phyloP scores from a whole-genome alignment of 2,113 vertebrate genomes.

The Clarias magur region DNA sequence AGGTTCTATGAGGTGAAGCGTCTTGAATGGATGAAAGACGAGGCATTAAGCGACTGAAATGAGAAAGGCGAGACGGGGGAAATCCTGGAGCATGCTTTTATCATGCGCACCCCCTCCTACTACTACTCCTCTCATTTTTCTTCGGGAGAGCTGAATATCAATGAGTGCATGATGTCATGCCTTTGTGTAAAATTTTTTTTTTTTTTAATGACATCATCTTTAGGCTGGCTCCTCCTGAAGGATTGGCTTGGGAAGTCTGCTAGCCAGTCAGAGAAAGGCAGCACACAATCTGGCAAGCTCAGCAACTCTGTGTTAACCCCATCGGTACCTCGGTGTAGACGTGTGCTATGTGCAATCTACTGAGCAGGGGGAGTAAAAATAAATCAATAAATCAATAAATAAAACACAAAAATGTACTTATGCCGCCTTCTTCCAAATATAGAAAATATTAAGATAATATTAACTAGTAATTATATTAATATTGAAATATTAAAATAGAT shows the following conservation, averaged over 20 bases:
- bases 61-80: slow-evolving; percentile 38
- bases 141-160: slow-evolving; percentile 37
- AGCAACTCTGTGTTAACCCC: slow-evolving; percentile 52
- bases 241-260: slow-evolving; percentile 50
- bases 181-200: not conserved
- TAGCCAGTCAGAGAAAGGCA: slow-evolving; percentile 57
- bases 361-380: too few species aligned
- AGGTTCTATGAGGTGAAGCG: not conserved
- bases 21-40: not conserved
- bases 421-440: not conserved
- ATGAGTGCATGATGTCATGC: slow-evolving; percentile 52
- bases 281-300: slow-evolving; percentile 36
- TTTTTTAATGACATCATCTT: slow-evolving; percentile 57
- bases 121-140: not conserved
- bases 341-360: not conserved
- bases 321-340: slow-evolving; percentile 4
- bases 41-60: not conserved
- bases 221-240: slow-evolving; percentile 42
- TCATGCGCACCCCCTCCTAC: not conserved
- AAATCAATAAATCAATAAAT: not conserved
- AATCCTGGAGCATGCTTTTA: slow-evolving; percentile 33
- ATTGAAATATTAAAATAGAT: not conserved
- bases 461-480: not conserved
- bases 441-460: not conserved
- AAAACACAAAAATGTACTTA: not conserved